phyloP scores from a whole-genome alignment of 2,113 vertebrate genomes.

The Pao palembangensis region DNA sequence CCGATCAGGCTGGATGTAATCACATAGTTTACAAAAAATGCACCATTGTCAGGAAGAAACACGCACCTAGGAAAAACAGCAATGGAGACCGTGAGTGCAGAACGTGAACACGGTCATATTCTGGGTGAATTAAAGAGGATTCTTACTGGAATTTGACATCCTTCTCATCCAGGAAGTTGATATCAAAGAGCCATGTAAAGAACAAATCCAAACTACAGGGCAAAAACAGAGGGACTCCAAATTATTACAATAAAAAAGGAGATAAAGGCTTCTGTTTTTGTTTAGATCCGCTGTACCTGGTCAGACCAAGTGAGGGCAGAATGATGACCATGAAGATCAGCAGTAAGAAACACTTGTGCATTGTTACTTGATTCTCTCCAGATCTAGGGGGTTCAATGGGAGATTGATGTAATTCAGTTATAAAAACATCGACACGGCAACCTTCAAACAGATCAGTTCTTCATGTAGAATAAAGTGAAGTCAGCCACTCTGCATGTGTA shows the following conservation, averaged over 20 bases:
- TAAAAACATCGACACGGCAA: background rate
- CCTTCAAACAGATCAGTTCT: background rate
- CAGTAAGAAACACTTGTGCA: slow-evolving; percentile 95
- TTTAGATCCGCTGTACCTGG: slow-evolving; percentile 78
- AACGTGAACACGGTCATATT: background rate
- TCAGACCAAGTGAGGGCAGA: slow-evolving; percentile 90
- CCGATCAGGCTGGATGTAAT: slow-evolving; percentile 90
- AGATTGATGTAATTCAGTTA: background rate
- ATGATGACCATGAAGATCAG: slow-evolving; percentile 97
- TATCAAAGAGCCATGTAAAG: slow-evolving; percentile 94
- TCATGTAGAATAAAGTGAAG: slow-evolving; percentile 11
- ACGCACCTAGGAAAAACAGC: slow-evolving; percentile 79
- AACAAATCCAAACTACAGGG: slow-evolving; percentile 85
- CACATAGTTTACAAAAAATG: slow-evolving; percentile 96
- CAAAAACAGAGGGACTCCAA: slow-evolving; percentile 2
- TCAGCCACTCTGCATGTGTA: slow-evolving; percentile 24
- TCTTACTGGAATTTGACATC: slow-evolving; percentile 92
- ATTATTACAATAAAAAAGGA: background rate
- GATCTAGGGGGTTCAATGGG: slow-evolving; percentile 73
- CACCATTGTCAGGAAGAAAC: slow-evolving; percentile 94
- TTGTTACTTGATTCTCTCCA: slow-evolving; percentile 87
- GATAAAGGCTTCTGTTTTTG: background rate
- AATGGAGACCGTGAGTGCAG: background rate
- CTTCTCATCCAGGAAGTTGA: slow-evolving; percentile 83
- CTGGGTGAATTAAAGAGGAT: background rate